Evolutionary conservation across 1,140 invertebrate species (phyloP).

Genomic region (Eupeodes corollae): DNA sequence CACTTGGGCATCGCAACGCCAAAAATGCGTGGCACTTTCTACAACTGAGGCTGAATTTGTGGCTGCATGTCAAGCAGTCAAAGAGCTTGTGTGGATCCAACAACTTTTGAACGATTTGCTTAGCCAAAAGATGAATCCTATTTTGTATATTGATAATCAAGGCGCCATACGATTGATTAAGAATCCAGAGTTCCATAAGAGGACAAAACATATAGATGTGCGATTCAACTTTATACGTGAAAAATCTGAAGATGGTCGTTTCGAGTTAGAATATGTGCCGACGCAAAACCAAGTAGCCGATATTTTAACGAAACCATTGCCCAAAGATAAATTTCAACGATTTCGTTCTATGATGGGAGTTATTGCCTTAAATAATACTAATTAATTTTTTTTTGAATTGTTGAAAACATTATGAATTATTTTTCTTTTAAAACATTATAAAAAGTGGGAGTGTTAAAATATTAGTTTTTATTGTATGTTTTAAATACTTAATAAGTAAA

Average conservation of each 20-base stretch:
- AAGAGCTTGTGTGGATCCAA: slow-evolving; percentile 23
- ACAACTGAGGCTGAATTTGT: slow-evolving; percentile 39
- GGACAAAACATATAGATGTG: slow-evolving; percentile 15
- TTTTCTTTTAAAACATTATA: too few relatives aligned
- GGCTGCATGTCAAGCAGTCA: slow-evolving; percentile 19
- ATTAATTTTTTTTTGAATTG: too few relatives aligned
- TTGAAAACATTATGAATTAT: too few relatives aligned
- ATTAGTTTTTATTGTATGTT: too few relatives aligned
- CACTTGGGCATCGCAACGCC: slow-evolving; percentile 31
- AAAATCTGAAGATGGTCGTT: slow-evolving; percentile 3
- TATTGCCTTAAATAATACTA: too few relatives aligned
- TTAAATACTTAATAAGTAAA: too few relatives aligned
- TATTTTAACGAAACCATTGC: slow-evolving; percentile 21
- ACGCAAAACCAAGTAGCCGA: slow-evolving; percentile 15
- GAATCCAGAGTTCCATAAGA: too few relatives aligned
- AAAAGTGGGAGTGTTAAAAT: too few relatives aligned
- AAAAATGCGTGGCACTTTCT: slow-evolving; percentile 24
- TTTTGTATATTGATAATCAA: slow-evolving; percentile 12
- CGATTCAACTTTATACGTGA: slow-evolving; percentile 14
- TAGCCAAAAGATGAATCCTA: background rate
- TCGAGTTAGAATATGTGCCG: slow-evolving; percentile 9
- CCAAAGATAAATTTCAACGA: too few relatives aligned
- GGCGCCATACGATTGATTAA: slow-evolving; percentile 10
- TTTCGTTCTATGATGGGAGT: too few relatives aligned
- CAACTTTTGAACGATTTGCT: slow-evolving; percentile 19